Evolutionary conservation across 2,113 vertebrate species (phyloP), one percentile per base, ranked within the genome.

Genomic region (Labrus mixtus): DNA sequence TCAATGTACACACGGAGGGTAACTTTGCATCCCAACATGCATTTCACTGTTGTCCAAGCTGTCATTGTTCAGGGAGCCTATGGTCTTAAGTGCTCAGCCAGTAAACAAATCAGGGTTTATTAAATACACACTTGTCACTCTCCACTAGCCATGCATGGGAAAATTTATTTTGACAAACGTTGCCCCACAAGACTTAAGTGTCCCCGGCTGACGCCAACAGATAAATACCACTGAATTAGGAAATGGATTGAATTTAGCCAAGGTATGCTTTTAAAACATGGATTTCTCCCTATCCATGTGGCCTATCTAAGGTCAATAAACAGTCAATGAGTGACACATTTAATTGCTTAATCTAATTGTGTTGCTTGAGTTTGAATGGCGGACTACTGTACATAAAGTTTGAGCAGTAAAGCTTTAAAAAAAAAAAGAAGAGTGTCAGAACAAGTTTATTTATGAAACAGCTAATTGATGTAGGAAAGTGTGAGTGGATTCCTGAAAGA

Each of bases 301-400:
- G 89, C 89, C 94, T 88, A 96, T 96, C 95, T 96, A 96, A 91
- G 90, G 91, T 96, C 95, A 97, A 97, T 93, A 97, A 96, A 96
- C 96, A 95, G 9, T 9, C 82, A 25, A 0, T 95, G 95, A 96
- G 83, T 95, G 96, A 95, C 95, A 95, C 90, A 89, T 88, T 88
- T 94, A 96, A 95, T 95, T 93, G 93, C 94, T 95, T 95, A 94
- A 92, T 91, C 94, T 93, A 95, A 89, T 93, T 93, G 90, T 95
- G 91, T 87, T 92, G 87, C 87, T 39, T 13, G 83, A 82, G 90
- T 92, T 91, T 86, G 85, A 79, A 87, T 83, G 90, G 85, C 91
- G 91, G 90, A 92, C 93, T 94, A 95, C 93, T 90, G 91, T 93
- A 92, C 76, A 61, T 78, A 55, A 62, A 68, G 58, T 76, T 41